A percentile compares a stretch with the other conserved stretches of the same genome.
phyloP scores from a whole-genome alignment of 1,140 invertebrate species.

The Pseudachorutes palmiensis region DNA sequence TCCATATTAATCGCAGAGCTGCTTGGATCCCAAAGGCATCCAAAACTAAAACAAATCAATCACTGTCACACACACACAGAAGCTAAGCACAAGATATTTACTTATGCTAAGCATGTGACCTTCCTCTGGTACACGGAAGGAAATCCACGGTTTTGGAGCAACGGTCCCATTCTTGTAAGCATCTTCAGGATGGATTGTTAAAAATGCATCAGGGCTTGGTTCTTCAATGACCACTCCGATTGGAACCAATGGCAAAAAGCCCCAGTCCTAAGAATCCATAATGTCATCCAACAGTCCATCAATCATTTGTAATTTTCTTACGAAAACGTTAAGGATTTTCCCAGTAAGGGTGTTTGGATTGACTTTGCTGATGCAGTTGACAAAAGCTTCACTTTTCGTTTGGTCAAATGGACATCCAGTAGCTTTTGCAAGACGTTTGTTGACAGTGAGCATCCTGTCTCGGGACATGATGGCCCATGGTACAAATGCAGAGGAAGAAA shows the following conservation, averaged over 20 bases:
- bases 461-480: slow-evolving; percentile 2
- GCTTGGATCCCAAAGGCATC: not conserved
- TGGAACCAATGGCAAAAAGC: not conserved
- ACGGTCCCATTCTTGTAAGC: slow-evolving; percentile 5
- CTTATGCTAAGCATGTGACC: not conserved
- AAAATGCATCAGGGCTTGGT: slow-evolving; percentile 5
- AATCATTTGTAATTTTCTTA: not conserved
- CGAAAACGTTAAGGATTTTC: not conserved
- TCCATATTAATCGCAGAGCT: not conserved
- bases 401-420: not conserved
- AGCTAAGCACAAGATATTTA: no score
- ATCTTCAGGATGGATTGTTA: slow-evolving; percentile 5
- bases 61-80: no score
- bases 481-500: not conserved
- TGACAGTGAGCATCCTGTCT: not conserved
- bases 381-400: not conserved
- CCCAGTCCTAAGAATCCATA: not conserved
- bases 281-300: not conserved
- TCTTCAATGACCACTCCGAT: not conserved
- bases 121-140: not conserved
- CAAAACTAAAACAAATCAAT: not conserved
- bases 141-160: slow-evolving; percentile 8
- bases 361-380: not conserved
- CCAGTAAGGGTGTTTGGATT: not conserved
- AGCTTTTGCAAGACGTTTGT: not conserved